phyloP scores from a whole-genome alignment of 2,797 vertebrate species.

The Helarctos malayanus region DNA sequence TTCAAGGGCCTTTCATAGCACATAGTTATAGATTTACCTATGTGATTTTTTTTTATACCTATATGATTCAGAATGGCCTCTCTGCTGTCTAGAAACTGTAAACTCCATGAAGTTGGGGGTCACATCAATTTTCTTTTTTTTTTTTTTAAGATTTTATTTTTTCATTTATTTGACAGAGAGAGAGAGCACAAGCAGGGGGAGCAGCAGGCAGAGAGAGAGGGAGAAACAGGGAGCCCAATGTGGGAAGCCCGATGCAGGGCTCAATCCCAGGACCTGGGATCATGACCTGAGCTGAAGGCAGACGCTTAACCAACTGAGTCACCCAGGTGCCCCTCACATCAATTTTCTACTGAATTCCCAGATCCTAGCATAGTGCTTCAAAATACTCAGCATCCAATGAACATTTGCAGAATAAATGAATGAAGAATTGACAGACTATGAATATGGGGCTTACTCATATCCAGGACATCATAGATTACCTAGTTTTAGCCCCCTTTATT shows the following conservation, averaged over 20 bases:
- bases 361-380: neutral
- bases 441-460: neutral
- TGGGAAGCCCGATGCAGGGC: no score
- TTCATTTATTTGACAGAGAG: no score
- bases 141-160: no score
- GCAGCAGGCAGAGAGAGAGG: no score
- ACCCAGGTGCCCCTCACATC: neutral
- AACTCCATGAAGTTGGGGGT: neutral
- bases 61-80: neutral
- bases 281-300: no score
- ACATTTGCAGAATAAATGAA: neutral
- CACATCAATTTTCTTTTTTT: neutral
- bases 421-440: neutral
- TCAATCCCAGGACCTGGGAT: no score
- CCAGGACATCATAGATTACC: neutral
- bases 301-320: no score
- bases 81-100: neutral
- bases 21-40: neutral
- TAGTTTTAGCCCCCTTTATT: neutral
- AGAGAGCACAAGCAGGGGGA: no score
- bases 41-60: neutral
- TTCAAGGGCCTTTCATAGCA: neutral
- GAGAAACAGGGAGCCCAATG: no score
- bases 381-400: neutral
- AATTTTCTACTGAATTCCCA: neutral